A percentile compares a stretch with the other conserved stretches of the same genome.
Evolutionary conservation across 1,140 invertebrate species (phyloP).

Genomic region (Caerostris extrusa): DNA sequence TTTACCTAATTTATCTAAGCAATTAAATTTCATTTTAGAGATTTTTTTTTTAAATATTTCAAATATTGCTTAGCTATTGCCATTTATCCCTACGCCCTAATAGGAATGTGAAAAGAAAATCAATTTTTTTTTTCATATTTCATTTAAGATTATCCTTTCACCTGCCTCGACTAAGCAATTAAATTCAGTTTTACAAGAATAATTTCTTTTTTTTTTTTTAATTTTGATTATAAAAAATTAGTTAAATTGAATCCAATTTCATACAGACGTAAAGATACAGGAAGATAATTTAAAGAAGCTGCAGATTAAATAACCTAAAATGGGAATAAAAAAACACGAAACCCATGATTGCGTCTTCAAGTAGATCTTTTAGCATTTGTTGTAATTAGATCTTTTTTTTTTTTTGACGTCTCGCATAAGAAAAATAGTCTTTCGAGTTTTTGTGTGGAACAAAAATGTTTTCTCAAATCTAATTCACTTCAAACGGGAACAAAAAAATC

Average conservation of each 20-base stretch:
- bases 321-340: background rate
- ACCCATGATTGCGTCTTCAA: background rate
- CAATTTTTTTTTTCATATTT: too few species aligned
- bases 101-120: too few species aligned
- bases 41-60: too few species aligned
- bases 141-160: too few species aligned
- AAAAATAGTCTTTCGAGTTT: slow-evolving; percentile 3
- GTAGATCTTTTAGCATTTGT: slow-evolving; percentile 30
- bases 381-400: slow-evolving; percentile 41
- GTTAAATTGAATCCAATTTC: background rate
- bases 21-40: too few species aligned
- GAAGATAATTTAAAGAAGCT: background rate
- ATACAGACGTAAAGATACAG: background rate
- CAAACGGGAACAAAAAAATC: background rate
- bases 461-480: slow-evolving; percentile 52
- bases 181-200: background rate
- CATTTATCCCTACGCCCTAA: too few species aligned
- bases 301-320: background rate
- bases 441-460: slow-evolving; percentile 33
- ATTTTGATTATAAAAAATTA: background rate
- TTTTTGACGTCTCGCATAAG: background rate
- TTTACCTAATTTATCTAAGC: too few species aligned
- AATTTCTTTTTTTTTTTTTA: background rate
- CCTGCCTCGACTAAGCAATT: background rate
- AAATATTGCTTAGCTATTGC: too few species aligned